A percentile compares a stretch with the other conserved stretches of the same genome.
Conservation (phyloP, 1,140 invertebrate genomes). For the Apis dorsata region DNA sequence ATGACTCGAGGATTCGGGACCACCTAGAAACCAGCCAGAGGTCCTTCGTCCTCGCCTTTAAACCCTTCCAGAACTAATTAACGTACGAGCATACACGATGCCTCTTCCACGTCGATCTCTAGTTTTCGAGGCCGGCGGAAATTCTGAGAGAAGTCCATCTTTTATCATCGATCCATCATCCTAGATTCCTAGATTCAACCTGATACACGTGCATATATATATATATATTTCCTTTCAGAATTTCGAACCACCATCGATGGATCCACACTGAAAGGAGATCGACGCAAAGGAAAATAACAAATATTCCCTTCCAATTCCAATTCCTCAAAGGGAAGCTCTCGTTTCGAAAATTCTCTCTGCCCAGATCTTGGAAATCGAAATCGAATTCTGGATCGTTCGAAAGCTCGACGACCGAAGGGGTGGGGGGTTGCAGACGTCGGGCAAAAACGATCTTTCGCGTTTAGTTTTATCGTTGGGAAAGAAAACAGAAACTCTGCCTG, state of each 20-base stretch:
- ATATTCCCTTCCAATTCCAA: too few species aligned
- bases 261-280: too few species aligned
- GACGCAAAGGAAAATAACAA: too few species aligned
- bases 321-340: background rate
- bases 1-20: conserved; percentile 77
- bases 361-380: background rate
- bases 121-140: background rate
- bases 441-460: conserved; percentile 57
- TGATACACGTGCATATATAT: too few species aligned
- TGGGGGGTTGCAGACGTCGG: conserved; percentile 1
- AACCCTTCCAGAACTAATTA: conserved; percentile 63
- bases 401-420: too few species aligned
- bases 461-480: conserved; percentile 58
- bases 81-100: conserved; percentile 43
- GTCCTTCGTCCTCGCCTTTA: conserved; percentile 50
- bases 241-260: too few species aligned
- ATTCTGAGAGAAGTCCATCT: background rate
- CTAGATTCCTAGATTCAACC: too few species aligned
- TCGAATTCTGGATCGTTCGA: background rate
- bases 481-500: conserved; percentile 63
- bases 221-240: too few species aligned
- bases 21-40: conserved; percentile 70
- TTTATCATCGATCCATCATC: too few species aligned
- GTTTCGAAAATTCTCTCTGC: too few species aligned
- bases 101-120: background rate